Evolutionary conservation across 2,113 vertebrate genomes (phyloP).

Genomic region (Megalops atlanticus): DNA sequence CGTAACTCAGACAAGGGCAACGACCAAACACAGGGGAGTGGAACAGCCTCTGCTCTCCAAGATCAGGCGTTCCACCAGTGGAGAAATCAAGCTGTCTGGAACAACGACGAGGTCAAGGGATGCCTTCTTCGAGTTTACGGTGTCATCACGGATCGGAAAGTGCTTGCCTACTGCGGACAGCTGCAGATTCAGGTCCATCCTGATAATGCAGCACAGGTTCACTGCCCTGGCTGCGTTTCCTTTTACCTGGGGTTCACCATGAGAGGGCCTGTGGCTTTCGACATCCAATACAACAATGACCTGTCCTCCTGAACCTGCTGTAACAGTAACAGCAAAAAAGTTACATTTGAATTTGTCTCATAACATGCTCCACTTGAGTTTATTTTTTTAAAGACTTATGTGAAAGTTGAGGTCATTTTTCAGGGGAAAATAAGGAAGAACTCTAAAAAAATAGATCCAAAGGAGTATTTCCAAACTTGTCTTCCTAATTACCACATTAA

Average conservation of each 20-base stretch:
- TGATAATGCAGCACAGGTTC: background rate
- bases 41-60: background rate
- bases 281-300: background rate
- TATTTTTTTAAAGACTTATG: too few relatives aligned
- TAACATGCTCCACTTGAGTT: too few relatives aligned
- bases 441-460: too few relatives aligned
- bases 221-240: background rate
- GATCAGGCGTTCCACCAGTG: background rate
- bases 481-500: too few relatives aligned
- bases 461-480: too few relatives aligned
- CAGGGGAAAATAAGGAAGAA: too few relatives aligned
- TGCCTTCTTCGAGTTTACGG: background rate
- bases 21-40: background rate
- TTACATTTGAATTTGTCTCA: too few relatives aligned
- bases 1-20: background rate
- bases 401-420: too few relatives aligned
- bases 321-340: background rate
- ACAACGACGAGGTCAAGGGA: background rate
- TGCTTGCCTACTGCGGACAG: background rate
- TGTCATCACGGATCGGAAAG: background rate
- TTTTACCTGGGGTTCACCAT: slow-evolving; percentile 9
- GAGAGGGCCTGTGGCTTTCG: slow-evolving; percentile 1
- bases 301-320: background rate
- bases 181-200: background rate
- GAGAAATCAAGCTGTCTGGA: background rate